Base-by-base conservation (phyloP, 2,113 vertebrate species). In the Pseudopodoces humilis region DNA sequence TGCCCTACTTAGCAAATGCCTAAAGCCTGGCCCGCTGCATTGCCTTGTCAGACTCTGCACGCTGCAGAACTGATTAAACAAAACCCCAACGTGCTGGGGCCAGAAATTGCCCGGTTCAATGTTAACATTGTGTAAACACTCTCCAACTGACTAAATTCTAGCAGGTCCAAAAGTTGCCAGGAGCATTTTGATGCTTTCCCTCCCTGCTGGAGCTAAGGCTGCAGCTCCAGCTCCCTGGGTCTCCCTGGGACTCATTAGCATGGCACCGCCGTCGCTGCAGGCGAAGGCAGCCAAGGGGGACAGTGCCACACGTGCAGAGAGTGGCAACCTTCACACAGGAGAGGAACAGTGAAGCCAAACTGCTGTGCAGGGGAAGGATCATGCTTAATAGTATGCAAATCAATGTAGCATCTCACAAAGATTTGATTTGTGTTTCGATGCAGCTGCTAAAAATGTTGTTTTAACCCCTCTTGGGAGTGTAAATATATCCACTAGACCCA, bases 161-260 rank as follows among this genome's bases (percentile, higher is more conserved):
- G 78, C 93, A 59, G 70, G 92, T 70, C 85, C 70, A 13, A 21
- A 78, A 85, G 87, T 76, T 46, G 92, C 92, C 84, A 55, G 95
- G 43, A 95, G 93, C 91, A 5, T 94, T 96, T 93, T 43, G n/a
- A 15, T 80, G 86, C 87, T 50, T 72, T 49, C 90, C 39, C 31
- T 6, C 43, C 35, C 76, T 92, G 89, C 88, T 88, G 70, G 30
- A 85, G 68, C 58, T 7, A 1, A 47, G 89, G 76, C 74, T 70
- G 94, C n/a, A 58, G 25, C 41, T 41, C 50, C 6, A 31, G 83
- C 88, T 79, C 14, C 8, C 6, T 0, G 1, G 49, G 74, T 96
- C 96, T 98, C 96, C 23, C 52, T 65, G 97, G 97, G 96, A 94
- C 97, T 97, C 96, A 84, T 97, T 97, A 97, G 28, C 63, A 16